Percentiles rank a stretch among this genome's conserved stretches.
Conservation (phyloP, 2,888 invertebrate species). For the Chrysolina oricalcia region DNA sequence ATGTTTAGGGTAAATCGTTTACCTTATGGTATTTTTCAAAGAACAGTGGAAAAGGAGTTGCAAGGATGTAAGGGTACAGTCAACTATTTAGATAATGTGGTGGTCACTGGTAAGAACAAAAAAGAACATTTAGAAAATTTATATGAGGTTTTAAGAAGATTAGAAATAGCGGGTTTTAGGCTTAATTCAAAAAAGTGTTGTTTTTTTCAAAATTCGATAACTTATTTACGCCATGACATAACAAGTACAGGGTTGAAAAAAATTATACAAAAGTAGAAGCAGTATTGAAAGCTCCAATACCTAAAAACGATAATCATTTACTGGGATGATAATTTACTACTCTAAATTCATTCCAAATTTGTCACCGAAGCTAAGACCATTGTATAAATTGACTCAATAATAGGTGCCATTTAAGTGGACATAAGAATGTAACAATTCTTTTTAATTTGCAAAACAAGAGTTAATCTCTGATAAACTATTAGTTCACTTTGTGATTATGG, state of each 20-base stretch:
- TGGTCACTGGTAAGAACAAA: constrained; percentile 45
- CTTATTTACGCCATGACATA: constrained; percentile 42
- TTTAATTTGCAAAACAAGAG: too few relatives aligned
- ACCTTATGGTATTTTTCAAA: constrained; percentile 66
- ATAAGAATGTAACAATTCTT: too few relatives aligned
- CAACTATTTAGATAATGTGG: constrained; percentile 51
- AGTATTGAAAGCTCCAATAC: too few relatives aligned
- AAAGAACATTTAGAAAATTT: constrained; percentile 44
- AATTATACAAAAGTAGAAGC: too few relatives aligned
- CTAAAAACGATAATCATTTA: too few relatives aligned
- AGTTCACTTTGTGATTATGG: too few relatives aligned
- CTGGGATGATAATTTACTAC: too few relatives aligned
- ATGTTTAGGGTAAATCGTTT: constrained; percentile 67
- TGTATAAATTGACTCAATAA: too few relatives aligned
- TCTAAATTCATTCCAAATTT: too few relatives aligned
- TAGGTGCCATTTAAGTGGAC: too few relatives aligned
- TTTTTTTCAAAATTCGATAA: constrained; percentile 40
- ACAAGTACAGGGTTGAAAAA: constrained; percentile 22
- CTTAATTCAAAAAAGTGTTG: constrained; percentile 38
- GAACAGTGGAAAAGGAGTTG: constrained; percentile 54
- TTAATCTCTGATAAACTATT: too few relatives aligned
- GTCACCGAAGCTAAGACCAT: too few relatives aligned
- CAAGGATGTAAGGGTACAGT: constrained; percentile 49
- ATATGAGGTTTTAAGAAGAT: constrained; percentile 27
- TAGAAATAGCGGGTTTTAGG: constrained; percentile 29